These are phyloP conservation scores for Gastrophryne carolinensis DNA, from an alignment of 2,797 vertebrate genomes.

Conservation along the genomic window DNA sequence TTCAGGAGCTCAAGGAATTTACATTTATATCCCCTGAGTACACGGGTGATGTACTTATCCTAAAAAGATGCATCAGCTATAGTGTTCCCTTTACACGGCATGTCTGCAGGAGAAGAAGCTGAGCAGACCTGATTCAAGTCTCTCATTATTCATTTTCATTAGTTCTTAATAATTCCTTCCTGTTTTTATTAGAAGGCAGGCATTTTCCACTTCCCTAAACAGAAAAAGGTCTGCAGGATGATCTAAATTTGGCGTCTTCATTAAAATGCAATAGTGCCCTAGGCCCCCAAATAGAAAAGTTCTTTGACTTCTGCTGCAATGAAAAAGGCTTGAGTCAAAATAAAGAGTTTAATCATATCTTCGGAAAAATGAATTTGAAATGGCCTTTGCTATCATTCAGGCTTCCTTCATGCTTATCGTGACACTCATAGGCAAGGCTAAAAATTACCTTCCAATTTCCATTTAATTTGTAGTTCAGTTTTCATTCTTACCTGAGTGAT, in stretches of 20 bases:
- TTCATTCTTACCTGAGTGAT: neutral
- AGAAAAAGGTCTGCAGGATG: conserved; percentile 30
- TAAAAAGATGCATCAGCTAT: neutral
- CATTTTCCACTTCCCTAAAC: conserved; percentile 32
- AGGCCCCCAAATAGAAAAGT: conserved; percentile 31
- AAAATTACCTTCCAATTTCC: neutral
- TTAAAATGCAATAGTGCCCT: conserved; percentile 34
- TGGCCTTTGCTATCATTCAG: conserved; percentile 4
- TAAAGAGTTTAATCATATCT: conserved; percentile 16
- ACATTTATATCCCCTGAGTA: neutral
- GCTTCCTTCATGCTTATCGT: neutral
- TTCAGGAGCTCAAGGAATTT: neutral
- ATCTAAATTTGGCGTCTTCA: conserved; percentile 41
- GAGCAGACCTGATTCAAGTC: neutral
- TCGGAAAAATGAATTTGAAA: conserved; percentile 23
- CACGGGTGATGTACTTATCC: neutral
- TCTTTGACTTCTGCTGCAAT: conserved; percentile 17
- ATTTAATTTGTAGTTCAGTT: neutral
- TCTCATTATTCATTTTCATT: too few species aligned
- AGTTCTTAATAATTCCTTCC: conserved; percentile 34
- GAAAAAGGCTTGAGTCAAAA: conserved; percentile 37
- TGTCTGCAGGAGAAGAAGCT: neutral
- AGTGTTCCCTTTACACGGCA: conserved; percentile 1
- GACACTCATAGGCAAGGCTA: neutral
- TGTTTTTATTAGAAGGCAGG: conserved; percentile 42